Evolutionary conservation across 2,888 invertebrate species (phyloP).

Genomic region (Amorpha juglandis): DNA sequence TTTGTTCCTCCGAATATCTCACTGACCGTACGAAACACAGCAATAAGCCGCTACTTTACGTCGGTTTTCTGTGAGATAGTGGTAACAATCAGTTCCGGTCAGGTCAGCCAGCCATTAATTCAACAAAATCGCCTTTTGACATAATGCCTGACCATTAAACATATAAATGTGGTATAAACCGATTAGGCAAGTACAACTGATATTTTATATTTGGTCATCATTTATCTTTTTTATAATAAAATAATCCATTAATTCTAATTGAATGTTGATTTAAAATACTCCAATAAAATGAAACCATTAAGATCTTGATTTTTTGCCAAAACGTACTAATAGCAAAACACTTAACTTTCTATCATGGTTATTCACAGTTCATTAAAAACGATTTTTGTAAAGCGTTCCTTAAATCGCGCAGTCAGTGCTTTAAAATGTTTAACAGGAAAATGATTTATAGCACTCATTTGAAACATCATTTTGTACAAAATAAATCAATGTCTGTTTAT

Average conservation of each 20-base stretch:
- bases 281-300: neutral
- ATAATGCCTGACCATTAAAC: too few species aligned
- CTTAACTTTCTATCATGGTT: conserved; percentile 9
- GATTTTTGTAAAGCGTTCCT: neutral
- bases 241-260: neutral
- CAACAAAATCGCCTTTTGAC: too few species aligned
- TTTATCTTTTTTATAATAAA: neutral
- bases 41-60: too few species aligned
- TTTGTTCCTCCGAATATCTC: too few species aligned
- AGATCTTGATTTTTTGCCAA: neutral
- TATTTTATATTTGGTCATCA: neutral
- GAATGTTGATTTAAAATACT: neutral
- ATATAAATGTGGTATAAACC: neutral
- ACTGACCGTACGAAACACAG: too few species aligned
- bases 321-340: conserved; percentile 13
- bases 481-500: neutral
- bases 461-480: neutral
- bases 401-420: neutral
- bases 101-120: too few species aligned
- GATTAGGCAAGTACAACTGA: neutral
- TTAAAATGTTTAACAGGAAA: conserved; percentile 3
- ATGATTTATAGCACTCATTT: neutral
- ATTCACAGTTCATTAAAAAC: conserved; percentile 15
- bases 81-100: too few species aligned
- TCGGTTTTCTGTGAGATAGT: too few species aligned